phyloP scores from a whole-genome alignment of 2,797 vertebrate species.

The Schizothorax lantsangensis region DNA sequence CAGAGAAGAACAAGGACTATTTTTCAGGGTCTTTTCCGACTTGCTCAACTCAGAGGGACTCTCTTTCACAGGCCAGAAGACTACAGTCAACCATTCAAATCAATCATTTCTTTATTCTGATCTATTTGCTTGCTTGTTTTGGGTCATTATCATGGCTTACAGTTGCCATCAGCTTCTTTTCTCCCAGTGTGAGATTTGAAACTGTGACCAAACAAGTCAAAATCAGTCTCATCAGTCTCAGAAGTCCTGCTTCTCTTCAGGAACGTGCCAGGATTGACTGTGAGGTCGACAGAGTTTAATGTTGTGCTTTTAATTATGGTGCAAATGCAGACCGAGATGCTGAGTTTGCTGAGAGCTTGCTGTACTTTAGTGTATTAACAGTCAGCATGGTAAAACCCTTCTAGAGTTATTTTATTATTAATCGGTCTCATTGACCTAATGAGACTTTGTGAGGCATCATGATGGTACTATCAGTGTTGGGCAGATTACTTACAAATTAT shows the following conservation, averaged over 20 bases:
- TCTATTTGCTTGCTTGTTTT: not conserved
- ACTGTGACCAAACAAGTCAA: not conserved
- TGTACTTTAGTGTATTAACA: not conserved
- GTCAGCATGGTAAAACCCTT: not conserved
- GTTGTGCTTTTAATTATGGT: not conserved
- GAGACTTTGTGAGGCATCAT: not conserved
- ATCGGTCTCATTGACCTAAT: not conserved
- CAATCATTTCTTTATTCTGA: not conserved
- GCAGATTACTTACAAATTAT: no score
- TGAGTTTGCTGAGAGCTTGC: not conserved
- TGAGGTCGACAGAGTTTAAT: slow-evolving; percentile 18
- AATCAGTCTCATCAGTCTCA: not conserved
- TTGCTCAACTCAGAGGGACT: not conserved
- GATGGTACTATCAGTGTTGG: no score
- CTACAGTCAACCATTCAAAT: not conserved
- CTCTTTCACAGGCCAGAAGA: not conserved
- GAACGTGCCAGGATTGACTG: not conserved
- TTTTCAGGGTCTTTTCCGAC: slow-evolving; percentile 16
- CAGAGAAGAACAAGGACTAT: slow-evolving; percentile 13
- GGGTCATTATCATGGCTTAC: not conserved
- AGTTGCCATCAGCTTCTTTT: not conserved
- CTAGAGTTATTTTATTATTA: not conserved
- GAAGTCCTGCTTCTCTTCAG: not conserved
- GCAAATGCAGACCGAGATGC: not conserved
- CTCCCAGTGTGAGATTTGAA: not conserved